Evolutionary conservation across 2,888 invertebrate species (phyloP), one percentile per base, ranked within the genome.

Genomic region (Drosophila neonasuta): DNA sequence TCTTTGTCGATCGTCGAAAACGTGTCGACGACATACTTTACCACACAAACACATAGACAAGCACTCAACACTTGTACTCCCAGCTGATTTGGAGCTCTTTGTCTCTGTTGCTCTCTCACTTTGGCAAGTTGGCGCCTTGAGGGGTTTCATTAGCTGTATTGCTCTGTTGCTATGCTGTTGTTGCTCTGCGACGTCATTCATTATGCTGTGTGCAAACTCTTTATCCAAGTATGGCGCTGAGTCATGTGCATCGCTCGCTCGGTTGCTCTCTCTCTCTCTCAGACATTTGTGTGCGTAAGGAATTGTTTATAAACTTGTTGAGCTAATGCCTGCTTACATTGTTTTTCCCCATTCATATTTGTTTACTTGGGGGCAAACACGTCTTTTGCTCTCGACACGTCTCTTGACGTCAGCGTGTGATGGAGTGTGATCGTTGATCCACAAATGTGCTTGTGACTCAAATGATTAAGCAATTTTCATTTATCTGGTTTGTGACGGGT

Each of bases 141-240:
- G 77, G 42, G 64, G 65, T 52, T 74, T 74, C 73, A 24, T 46
- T 65, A 46, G 39, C 44, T 29, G 50, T 52, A 49, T 60, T 45
- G 46, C 54, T 57, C 56, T 74, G 80, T 80, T 84, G 79, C 79
- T 69, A 82, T 54, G 73, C 49, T 41, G 39, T 3, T 41, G 39
- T 41, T 41, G 72, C 45, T 60, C 24, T 7, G 34, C 60, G 44
- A 69, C 72, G 85, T 82, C 80, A 82, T 67, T 64, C 24, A 72
- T 72, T 54, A 32, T 74, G 85, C 69, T 85, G 11, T 20, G 17
- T 20, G n/a, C 80, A 85, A 80, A 24, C 24, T 24, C 75, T 60
- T 79, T 57, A 45, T 56, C 52, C 50, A 60, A 42, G 49, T 61
- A 41, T 15, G 48, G 58, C 36, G 48, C 73, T 80, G 80, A 81